phyloP scores from a whole-genome alignment of 2,888 invertebrate genomes.

The Chrysodeixis includens region DNA sequence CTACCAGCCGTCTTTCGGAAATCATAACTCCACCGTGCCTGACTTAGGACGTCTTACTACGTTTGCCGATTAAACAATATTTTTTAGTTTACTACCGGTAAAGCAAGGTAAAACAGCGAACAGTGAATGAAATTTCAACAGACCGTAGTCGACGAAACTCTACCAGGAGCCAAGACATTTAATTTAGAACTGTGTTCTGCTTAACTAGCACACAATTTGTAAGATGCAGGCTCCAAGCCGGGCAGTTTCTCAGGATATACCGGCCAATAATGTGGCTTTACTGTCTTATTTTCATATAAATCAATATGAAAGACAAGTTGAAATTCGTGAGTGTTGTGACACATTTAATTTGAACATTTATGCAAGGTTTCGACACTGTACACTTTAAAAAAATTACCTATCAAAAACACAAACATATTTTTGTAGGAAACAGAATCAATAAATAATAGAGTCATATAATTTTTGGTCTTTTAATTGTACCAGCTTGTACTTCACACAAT shows the following conservation, averaged over 20 bases:
- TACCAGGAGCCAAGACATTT: slow-evolving; percentile 36
- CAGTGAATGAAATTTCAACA: slow-evolving; percentile 41
- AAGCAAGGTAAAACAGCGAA: slow-evolving; percentile 4
- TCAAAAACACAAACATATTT: too few relatives aligned
- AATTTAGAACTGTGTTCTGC: slow-evolving; percentile 32
- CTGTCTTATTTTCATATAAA: background rate
- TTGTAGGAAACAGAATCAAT: too few relatives aligned
- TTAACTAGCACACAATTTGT: slow-evolving; percentile 40
- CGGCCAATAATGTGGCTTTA: slow-evolving; percentile 10
- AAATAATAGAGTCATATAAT: too few relatives aligned
- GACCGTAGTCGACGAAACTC: slow-evolving; percentile 38
- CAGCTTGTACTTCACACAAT: background rate
- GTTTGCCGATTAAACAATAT: too few relatives aligned
- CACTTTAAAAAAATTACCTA: too few relatives aligned
- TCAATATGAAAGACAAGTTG: background rate
- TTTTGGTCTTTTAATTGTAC: too few relatives aligned
- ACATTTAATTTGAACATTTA: too few relatives aligned
- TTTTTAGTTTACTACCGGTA: background rate
- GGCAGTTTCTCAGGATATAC: slow-evolving; percentile 25
- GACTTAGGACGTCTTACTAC: too few relatives aligned
- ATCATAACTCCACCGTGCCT: too few relatives aligned
- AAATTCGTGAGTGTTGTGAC: too few relatives aligned
- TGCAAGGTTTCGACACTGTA: too few relatives aligned
- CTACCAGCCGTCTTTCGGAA: too few relatives aligned
- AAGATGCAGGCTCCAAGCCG: slow-evolving; percentile 30